Conservation (phyloP, 1,140 invertebrate genomes). For the Apocrypta bakeri region DNA sequence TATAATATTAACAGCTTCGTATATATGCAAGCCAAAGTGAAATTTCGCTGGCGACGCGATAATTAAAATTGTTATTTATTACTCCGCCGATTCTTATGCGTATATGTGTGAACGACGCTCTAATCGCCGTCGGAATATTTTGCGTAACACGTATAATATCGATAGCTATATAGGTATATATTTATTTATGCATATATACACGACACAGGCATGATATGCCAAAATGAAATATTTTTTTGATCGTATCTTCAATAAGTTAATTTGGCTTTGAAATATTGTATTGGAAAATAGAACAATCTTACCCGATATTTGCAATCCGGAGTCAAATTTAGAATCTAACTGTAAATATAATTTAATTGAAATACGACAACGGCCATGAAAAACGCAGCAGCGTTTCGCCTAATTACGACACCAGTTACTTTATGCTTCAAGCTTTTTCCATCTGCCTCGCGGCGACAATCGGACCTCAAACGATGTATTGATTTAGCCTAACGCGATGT, state of each 20-base stretch:
- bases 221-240: no score
- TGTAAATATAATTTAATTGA: no score
- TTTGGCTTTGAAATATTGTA: no score
- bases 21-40: slow-evolving; percentile 49
- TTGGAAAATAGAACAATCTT: no score
- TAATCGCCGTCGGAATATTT: slow-evolving; percentile 55
- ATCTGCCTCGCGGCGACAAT: background rate
- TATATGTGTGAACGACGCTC: slow-evolving; percentile 7
- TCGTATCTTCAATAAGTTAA: no score
- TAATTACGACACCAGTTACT: no score
- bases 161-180: background rate
- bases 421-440: background rate
- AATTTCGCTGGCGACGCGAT: slow-evolving; percentile 56
- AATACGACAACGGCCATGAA: no score
- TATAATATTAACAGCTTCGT: slow-evolving; percentile 58
- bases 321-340: no score
- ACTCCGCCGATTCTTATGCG: slow-evolving; percentile 18
- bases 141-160: slow-evolving; percentile 58
- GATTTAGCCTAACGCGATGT: background rate
- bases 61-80: slow-evolving; percentile 67
- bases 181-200: background rate
- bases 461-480: background rate
- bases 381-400: slow-evolving; percentile 15
- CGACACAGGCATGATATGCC: no score
- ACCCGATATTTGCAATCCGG: no score